These are phyloP conservation scores for Gasterosteus nipponicus DNA, from an alignment of 2,113 vertebrate genomes.

Conservation along the genomic window DNA sequence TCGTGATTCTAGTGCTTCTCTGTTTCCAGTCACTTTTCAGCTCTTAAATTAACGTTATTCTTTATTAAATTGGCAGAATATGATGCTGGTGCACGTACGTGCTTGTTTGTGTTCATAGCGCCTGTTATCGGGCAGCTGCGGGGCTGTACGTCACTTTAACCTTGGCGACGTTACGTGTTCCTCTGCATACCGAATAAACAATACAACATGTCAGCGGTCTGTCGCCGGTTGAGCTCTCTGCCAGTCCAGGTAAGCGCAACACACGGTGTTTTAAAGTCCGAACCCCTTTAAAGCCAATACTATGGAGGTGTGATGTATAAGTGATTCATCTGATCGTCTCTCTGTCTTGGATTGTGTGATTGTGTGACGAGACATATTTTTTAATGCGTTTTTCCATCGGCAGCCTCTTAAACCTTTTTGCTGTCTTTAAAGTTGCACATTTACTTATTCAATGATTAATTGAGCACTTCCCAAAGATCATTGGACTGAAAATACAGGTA, in stretches of 20 bases:
- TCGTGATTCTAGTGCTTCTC: background rate
- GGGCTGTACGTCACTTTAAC: conserved; percentile 44
- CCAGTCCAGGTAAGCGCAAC: conserved; percentile 55
- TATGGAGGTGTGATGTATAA: background rate
- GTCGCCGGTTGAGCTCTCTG: conserved; percentile 30
- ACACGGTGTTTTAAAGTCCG: background rate
- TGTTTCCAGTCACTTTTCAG: background rate
- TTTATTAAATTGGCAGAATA: accelerated
- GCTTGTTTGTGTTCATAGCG: background rate
- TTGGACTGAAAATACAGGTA: background rate
- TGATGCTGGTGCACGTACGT: accelerated
- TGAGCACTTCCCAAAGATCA: background rate
- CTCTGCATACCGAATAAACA: too few relatives aligned
- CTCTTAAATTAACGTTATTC: accelerated
- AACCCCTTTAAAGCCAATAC: background rate
- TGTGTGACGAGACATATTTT: background rate
- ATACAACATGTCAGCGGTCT: conserved; percentile 52
- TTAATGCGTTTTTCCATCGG: background rate
- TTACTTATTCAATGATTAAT: background rate
- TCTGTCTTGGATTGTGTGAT: background rate
- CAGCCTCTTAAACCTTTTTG: too few relatives aligned
- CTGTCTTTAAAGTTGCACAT: background rate
- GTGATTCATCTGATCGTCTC: background rate
- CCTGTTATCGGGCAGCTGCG: background rate
- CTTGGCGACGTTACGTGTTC: conserved; percentile 51